Percentiles rank a stretch among this genome's conserved stretches.
These are phyloP conservation scores for Melieria crassipennis DNA, from an alignment of 2,888 invertebrate species.

Conservation along the genomic window DNA sequence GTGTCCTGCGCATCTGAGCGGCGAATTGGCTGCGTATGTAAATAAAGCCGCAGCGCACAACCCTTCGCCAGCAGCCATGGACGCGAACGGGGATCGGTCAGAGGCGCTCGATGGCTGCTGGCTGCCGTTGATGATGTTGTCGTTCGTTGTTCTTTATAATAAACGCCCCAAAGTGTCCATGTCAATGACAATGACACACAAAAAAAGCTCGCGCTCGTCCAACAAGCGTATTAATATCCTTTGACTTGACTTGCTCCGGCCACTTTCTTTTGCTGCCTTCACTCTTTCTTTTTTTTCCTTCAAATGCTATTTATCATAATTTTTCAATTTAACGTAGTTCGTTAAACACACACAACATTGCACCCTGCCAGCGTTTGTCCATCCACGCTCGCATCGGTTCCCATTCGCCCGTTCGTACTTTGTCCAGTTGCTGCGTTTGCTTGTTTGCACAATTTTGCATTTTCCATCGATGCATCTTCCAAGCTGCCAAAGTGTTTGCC, in stretches of 20 bases:
- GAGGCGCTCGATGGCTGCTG: background rate
- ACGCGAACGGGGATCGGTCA: background rate
- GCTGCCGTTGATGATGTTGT: constrained; percentile 20
- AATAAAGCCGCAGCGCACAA: constrained; percentile 30
- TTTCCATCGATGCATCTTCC: constrained; percentile 60
- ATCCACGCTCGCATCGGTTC: constrained; percentile 2
- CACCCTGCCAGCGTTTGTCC: constrained; percentile 3
- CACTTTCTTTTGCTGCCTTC: constrained; percentile 31
- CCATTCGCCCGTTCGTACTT: constrained; percentile 39
- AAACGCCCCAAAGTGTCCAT: constrained; percentile 10
- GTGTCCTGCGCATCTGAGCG: constrained; percentile 41
- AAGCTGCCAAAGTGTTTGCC: constrained; percentile 52
- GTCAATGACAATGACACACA: constrained; percentile 9
- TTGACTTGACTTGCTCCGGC: constrained; percentile 32
- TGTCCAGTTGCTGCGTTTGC: constrained; percentile 56
- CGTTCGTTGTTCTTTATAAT: background rate
- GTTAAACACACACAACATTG: constrained; percentile 40
- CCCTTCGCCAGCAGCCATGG: background rate
- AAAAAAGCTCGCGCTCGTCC: constrained; percentile 5
- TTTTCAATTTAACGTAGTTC: constrained; percentile 62
- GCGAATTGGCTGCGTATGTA: constrained; percentile 37
- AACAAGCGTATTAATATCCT: constrained; percentile 45
- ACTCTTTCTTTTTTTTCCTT: constrained; percentile 21
- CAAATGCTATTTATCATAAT: constrained; percentile 63
- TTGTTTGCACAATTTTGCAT: constrained; percentile 56